Base-by-base conservation (phyloP, 2,888 invertebrate species). In the Lasioglossum calceatum region DNA sequence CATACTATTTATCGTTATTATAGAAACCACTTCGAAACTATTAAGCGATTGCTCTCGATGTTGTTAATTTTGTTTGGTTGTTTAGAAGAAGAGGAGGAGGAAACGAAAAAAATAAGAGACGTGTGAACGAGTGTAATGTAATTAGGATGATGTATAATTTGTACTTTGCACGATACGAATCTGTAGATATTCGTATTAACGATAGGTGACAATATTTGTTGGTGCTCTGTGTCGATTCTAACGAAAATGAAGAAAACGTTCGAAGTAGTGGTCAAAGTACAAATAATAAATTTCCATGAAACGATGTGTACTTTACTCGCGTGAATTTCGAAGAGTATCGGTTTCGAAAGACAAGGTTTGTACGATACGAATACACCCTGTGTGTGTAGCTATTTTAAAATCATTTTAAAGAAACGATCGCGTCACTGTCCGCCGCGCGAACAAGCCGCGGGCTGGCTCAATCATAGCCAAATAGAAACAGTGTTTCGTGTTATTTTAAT, bases 191-290 rank as follows among this genome's bases (percentile, higher is more conserved):
- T 70, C 70, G 70, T 39, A 10, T 70, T 42, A 70, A 23, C 16
- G 39, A 70, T 70, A 39, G 39, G 23, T 36, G 67, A 67, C 67
- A 67, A 67, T 67, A 67, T 67, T 10, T 67, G 67, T 23, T 23
- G 79, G 2, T 64, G 42, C 50, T 73, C 19, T 36, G 39, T 50
- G 42, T 32, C 8, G 47, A 39, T 73, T n/a, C 19, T 73, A 5
- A 64, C 27, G n/a, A 23, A 76, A 44, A n/a, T 73, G 2, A 44
- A 16, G 23, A 27, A 27, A 67, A 75, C 54, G 19, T 75, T 70
- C 27, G 32, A 76, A 16, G 19, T 54, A 75, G 50, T 47, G 47
- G 58, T 54, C 50, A 50, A 67, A 75, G 75, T 81, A 81, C 76
- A 44, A 78, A 47, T 54, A 19, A 80, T 39, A 54, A 67, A 80